phyloP scores from a whole-genome alignment of 2,888 invertebrate species.

The Sylvicola fuscatus region DNA sequence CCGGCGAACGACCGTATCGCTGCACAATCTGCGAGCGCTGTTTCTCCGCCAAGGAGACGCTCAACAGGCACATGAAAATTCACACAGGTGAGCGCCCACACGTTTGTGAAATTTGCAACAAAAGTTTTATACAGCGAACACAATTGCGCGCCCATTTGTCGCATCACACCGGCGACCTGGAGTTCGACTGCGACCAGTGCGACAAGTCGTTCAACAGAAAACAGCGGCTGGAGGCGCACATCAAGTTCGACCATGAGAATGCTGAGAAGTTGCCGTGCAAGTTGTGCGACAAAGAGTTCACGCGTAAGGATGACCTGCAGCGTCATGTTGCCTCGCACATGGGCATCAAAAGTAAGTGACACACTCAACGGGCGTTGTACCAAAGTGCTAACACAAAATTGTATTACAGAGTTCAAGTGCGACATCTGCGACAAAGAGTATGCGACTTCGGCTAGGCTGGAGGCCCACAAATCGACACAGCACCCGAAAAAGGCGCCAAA shows the following conservation, averaged over 20 bases:
- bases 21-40: slow-evolving; percentile 52
- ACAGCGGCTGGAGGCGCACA: slow-evolving; percentile 17
- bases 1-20: slow-evolving; percentile 42
- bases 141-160: slow-evolving; percentile 61
- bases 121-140: slow-evolving; percentile 66
- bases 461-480: slow-evolving; percentile 4
- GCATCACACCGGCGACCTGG: slow-evolving; percentile 49
- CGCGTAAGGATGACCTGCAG: slow-evolving; percentile 37
- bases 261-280: slow-evolving; percentile 20
- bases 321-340: slow-evolving; percentile 31
- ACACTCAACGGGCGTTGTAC: too few relatives aligned
- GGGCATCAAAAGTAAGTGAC: neutral
- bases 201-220: slow-evolving; percentile 30
- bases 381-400: too few relatives aligned
- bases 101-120: slow-evolving; percentile 34
- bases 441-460: slow-evolving; percentile 3
- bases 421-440: slow-evolving; percentile 5
- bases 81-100: slow-evolving; percentile 29
- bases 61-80: slow-evolving; percentile 52
- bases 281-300: slow-evolving; percentile 35
- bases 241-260: slow-evolving; percentile 3
- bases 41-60: slow-evolving; percentile 66
- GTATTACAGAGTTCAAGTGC: slow-evolving; percentile 9
- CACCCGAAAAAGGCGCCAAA: slow-evolving; percentile 4
- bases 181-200: slow-evolving; percentile 41